Conservation (phyloP, 2,113 vertebrate species). For the Leptobrachium ailaonicum region DNA sequence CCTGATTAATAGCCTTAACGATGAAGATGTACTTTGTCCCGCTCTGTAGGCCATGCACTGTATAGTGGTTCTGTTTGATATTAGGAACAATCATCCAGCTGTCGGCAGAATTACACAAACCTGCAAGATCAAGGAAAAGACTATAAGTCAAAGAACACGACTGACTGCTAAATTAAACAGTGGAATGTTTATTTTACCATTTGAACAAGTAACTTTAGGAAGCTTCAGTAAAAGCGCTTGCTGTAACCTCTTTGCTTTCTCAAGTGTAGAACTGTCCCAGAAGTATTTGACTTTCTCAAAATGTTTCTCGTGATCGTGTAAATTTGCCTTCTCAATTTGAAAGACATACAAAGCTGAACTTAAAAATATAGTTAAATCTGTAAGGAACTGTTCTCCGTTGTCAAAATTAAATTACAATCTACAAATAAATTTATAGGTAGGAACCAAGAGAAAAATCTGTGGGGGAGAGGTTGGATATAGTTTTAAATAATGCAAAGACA, state of each 20-base stretch:
- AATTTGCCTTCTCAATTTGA: background rate
- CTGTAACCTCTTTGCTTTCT: background rate
- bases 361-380: too few species aligned
- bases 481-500: too few species aligned
- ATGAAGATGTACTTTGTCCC: slow-evolving; percentile 97
- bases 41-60: slow-evolving; percentile 93
- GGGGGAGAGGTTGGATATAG: too few species aligned
- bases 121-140: slow-evolving; percentile 66
- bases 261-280: background rate
- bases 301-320: background rate
- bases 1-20: slow-evolving; percentile 97
- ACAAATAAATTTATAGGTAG: too few species aligned
- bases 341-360: background rate
- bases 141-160: slow-evolving; percentile 31
- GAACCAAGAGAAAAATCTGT: too few species aligned
- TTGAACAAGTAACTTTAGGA: background rate
- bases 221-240: background rate
- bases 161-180: slow-evolving; percentile 6
- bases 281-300: background rate
- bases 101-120: slow-evolving; percentile 96
- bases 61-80: slow-evolving; percentile 98
- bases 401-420: too few species aligned
- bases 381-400: too few species aligned
- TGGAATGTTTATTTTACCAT: slow-evolving; percentile 15
- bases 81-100: slow-evolving; percentile 99